These are phyloP conservation scores for Phthorimaea operculella DNA, from an alignment of 1,140 invertebrate species.

Conservation along the genomic window DNA sequence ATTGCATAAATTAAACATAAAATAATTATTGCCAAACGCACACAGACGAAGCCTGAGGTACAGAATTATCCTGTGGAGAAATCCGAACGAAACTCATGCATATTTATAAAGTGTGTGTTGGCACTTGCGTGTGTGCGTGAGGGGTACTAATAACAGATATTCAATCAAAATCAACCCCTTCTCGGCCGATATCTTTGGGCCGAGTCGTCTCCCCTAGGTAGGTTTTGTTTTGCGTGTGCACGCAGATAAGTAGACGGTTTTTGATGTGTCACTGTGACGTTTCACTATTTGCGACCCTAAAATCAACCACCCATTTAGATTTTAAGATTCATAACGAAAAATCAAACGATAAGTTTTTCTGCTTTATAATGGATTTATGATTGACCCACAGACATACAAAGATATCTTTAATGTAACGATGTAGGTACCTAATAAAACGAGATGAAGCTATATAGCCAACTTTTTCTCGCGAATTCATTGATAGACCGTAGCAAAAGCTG, in stretches of 20 bases:
- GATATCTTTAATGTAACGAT: too few species aligned
- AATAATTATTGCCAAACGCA: not conserved
- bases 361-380: too few species aligned
- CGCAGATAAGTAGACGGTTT: not conserved
- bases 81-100: conserved; percentile 61
- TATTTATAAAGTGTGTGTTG: conserved; percentile 61
- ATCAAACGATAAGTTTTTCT: too few species aligned
- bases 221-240: conserved; percentile 32
- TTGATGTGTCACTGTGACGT: not conserved
- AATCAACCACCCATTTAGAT: too few species aligned
- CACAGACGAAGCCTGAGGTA: conserved; percentile 10
- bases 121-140: conserved; percentile 47
- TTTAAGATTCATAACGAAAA: too few species aligned
- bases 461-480: too few species aligned
- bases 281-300: too few species aligned
- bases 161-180: conserved; percentile 66
- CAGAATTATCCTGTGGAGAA: conserved; percentile 20
- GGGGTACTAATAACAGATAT: conserved; percentile 63
- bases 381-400: too few species aligned
- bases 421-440: too few species aligned
- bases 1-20: conserved; percentile 2
- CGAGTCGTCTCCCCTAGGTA: conserved; percentile 44
- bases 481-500: too few species aligned
- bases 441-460: too few species aligned
- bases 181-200: conserved; percentile 54